These are phyloP conservation scores for Coracias cyanogaster DNA, from an alignment of 2,797 vertebrate species.

Conservation along the genomic window DNA sequence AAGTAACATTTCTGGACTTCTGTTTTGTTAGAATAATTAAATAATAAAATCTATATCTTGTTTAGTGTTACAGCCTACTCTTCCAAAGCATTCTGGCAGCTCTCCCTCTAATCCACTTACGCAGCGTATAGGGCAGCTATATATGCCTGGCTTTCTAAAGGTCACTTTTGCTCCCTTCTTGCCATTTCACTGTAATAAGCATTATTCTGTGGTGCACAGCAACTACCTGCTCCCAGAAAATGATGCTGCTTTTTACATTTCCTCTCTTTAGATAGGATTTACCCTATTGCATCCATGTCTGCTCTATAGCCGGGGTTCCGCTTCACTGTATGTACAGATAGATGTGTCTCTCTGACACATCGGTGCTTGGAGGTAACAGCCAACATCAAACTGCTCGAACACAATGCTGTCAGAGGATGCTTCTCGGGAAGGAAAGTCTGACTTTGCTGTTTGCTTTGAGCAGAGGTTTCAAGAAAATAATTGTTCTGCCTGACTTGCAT, in stretches of 20 bases:
- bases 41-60: not conserved
- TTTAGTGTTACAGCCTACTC: not conserved
- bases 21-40: not conserved
- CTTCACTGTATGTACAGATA: not conserved
- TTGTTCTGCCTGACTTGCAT: not conserved
- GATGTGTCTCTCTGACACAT: not conserved
- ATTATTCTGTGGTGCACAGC: not conserved
- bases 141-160: not conserved
- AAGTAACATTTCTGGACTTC: not conserved
- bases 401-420: not conserved
- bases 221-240: not conserved
- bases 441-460: not conserved
- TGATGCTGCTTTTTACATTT: not conserved
- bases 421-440: not conserved
- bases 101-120: not conserved
- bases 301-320: not conserved
- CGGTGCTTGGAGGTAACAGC: not conserved
- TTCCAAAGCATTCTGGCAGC: not conserved
- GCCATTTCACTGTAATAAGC: not conserved
- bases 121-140: not conserved
- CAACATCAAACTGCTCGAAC: not conserved
- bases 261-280: not conserved
- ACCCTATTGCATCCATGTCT: not conserved
- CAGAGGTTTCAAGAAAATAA: not conserved
- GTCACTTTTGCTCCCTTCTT: not conserved